Percentiles rank a stretch among this genome's conserved stretches.
Evolutionary conservation across 64 coral and sea anemone species (phyloP).

Genomic region (Montipora efflorescens): DNA sequence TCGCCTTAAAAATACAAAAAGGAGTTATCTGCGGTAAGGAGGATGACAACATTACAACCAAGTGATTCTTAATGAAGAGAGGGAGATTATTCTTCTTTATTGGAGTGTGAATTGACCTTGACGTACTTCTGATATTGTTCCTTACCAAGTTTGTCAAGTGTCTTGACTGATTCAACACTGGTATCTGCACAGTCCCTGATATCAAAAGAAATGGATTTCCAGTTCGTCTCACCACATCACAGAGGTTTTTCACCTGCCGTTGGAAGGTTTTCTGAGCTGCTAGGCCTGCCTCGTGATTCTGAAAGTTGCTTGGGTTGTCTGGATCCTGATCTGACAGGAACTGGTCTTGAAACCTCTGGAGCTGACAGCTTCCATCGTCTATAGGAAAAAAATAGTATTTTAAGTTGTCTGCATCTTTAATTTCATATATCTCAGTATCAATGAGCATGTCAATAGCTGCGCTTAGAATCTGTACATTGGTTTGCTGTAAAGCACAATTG

Average conservation of each 20-base stretch:
- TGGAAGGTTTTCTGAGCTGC: conserved; percentile 78
- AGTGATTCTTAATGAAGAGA: conserved; percentile 51
- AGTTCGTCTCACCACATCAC: conserved; percentile 52
- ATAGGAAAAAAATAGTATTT: conserved; percentile 20
- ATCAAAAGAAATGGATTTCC: conserved; percentile 77
- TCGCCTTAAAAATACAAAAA: too few relatives aligned
- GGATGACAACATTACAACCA: conserved; percentile 29
- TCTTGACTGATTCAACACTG: conserved; percentile 42
- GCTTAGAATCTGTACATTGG: neutral
- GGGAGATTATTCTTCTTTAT: conserved; percentile 57
- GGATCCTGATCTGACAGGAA: conserved; percentile 59
- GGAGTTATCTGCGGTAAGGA: too few relatives aligned
- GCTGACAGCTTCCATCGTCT: conserved; percentile 69
- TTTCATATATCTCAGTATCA: neutral
- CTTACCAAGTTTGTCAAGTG: conserved; percentile 32
- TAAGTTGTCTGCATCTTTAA: neutral
- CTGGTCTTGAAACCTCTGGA: conserved; percentile 62
- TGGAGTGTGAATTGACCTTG: conserved; percentile 33
- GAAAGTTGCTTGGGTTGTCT: conserved; percentile 62
- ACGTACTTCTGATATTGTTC: conserved; percentile 55
- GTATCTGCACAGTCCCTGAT: conserved; percentile 67
- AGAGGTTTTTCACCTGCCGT: conserved; percentile 67
- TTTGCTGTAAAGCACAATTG: neutral
- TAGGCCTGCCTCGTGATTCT: conserved; percentile 61
- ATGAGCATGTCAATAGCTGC: neutral